Evolutionary conservation across 2,888 invertebrate genomes (phyloP), one percentile per base, ranked within the genome.

Genomic region (Phragmatobia fuliginosa): DNA sequence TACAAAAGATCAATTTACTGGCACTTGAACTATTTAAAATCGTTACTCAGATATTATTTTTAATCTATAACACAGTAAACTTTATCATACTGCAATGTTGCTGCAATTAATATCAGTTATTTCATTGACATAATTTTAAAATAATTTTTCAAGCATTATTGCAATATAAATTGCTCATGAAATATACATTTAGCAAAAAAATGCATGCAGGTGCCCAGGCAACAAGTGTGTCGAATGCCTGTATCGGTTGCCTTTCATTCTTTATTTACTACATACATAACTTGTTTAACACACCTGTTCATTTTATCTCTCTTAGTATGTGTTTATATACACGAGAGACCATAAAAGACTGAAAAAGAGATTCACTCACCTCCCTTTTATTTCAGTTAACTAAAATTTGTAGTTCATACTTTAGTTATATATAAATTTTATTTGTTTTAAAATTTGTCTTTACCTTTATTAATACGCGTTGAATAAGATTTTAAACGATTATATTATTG

Each of bases 91-190:
- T 73, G 72, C 74, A 78, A 79, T 71, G 11, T n/a, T 71, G 70
- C 77, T 77, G 75, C 78, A 77, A 68, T 66, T 70, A 77, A 78
- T 82, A 78, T 74, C 69, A 73, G 75, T 78, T 82, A 83, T 85
- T 80, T 66, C 71, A 80, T 76, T 81, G 83, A 83, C 81, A 87
- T 87, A 85, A 87, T 87, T 85, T 86, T 77, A 85, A 79, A 87
- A 83, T 78, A 80, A 85, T 88, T 87, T 82, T 77, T 75, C 81
- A 83, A 75, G 77, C 80, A 86, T 85, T 86, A 84, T 83, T 82
- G 82, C 83, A 80, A 85, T 77, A 76, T 84, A 88, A 90, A 91
- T 91, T 89, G 88, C 85, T 87, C 85, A 90, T 91, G 86, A 89
- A 90, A 89, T 78, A 90, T 87, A 82, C 85, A 90, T 88, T 83